Evolutionary conservation across 2,113 vertebrate species (phyloP).

Genomic region (Carassius auratus): DNA sequence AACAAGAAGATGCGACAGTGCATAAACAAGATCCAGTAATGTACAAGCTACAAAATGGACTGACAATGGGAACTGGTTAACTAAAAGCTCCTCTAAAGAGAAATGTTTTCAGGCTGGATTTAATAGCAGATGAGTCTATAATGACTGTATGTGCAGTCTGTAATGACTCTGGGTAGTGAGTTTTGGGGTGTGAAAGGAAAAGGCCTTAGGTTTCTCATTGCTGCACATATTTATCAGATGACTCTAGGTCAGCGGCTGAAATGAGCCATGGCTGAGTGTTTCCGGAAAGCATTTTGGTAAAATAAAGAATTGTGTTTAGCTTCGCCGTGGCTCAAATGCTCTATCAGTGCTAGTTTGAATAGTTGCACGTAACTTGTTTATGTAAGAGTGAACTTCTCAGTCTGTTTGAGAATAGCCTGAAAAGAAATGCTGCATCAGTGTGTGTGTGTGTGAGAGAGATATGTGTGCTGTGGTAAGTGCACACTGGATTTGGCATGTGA

Average conservation of each 20-base stretch:
- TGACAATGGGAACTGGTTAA: not conserved
- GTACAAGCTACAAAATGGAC: not conserved
- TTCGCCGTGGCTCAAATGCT: not conserved
- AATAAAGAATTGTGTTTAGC: not conserved
- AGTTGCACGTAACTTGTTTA: not conserved
- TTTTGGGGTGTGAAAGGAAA: not conserved
- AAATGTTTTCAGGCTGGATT: not conserved
- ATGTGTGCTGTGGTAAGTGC: not conserved
- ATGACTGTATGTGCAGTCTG: not conserved
- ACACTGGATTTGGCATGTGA: conserved; percentile 14
- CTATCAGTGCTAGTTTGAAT: conserved; percentile 16
- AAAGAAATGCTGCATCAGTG: conserved; percentile 31
- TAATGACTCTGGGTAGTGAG: not conserved
- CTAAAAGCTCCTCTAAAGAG: not conserved
- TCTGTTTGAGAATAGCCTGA: conserved; percentile 21
- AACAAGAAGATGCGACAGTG: not conserved
- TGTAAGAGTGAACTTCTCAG: not conserved
- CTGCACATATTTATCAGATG: not conserved
- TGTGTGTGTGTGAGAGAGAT: conserved; percentile 4
- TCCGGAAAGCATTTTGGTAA: not conserved
- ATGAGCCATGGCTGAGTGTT: no score
- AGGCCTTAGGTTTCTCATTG: not conserved
- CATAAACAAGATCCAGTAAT: not conserved
- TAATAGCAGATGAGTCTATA: not conserved
- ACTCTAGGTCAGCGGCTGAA: conserved; percentile 17